Evolutionary conservation across 2,113 vertebrate genomes (phyloP), one percentile per base, ranked within the genome.

Genomic region (Benitochromis conjunctus): DNA sequence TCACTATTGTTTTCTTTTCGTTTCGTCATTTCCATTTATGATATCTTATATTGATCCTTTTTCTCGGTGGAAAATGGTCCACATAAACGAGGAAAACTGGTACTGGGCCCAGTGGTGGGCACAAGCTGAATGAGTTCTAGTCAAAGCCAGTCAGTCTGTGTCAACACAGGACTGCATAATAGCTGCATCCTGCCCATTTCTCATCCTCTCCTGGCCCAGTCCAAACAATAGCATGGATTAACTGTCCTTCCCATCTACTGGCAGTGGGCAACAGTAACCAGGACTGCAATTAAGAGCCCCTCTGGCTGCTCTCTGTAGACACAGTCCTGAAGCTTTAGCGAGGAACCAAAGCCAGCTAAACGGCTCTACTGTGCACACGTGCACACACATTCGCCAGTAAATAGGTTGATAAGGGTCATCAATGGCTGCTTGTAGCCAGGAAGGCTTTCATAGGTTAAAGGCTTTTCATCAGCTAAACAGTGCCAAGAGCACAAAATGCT

Each of bases 181-280:
- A 38, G 21, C 91, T 46, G 83, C 62, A 88, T 88, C 88, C 81
- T 84, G 60, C 90, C 80, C 79, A 31, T 18, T 57, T 74, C 80
- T 83, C 83, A 78, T 88, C 78, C 86, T 82, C 79, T 88, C 60
- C 36, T 77, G 66, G 77, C 86, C 86, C 82, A 83, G 82, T 82
- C 74, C 87, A 94, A 94, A 93, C 91, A 93, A 89, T 54, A 88
- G 80, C 89, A 81, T 69, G 85, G 94, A 94, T 94, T 92, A 94
- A 92, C 89, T 86, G 86, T 90, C 86, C 90, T 82, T 84, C 84
- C 79, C 85, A 85, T 88, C 77, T 66, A 69, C 80, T 82, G 60
- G 55, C 88, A 82, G 43, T 83, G 80, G 87, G 84, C 86, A 81
- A 87, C 86, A 91, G 88, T 91, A 89, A 93, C 89, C 79, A 79